Evolutionary conservation across 2,113 vertebrate species (phyloP), one percentile per base, ranked within the genome.

Genomic region (Sarotherodon lohbergeri): DNA sequence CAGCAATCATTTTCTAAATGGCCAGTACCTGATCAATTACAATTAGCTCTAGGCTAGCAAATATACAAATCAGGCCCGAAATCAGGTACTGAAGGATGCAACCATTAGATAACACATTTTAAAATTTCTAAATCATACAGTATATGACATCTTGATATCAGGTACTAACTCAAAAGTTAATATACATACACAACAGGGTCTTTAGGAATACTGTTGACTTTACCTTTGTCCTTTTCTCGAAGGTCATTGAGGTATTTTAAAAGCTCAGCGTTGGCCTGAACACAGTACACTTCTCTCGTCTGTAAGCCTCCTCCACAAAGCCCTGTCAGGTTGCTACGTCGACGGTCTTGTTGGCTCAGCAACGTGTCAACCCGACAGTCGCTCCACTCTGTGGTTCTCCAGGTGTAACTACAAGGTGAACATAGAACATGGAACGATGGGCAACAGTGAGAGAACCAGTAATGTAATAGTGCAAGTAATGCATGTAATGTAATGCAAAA

Each of bases 271-370:
- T 97, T 98, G n/a, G 96, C 96, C 89, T 98, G 97, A 73, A 98
- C 97, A 0, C 98, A 99, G 89, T 98, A 99, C 6, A 95, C 93
- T 43, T 99, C 98, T 19, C 98, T 95, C 1, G 96, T 98, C 90
- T 99, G 99, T 87, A 99, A 17, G 3, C 99, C 99, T 1, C 98
- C 99, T 4, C 99, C 98, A 0, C 99, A 99, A 3, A 99, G 96
- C 0, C 98, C 97, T 0, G 99, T 99, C 91, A 98, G 97, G 90
- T 99, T 99, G 63, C 96, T 96, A 7, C 99, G 94, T 29, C 99
- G 95, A 89, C 98, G 97, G 93, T 99, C 98, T 93, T 99, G 99
- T 29, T 99, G 98, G 90, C 97, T 98, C 2, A 99, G 97, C 91
- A 99, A 93, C 36, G 96, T 91, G 90, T 99, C 98, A 0, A 99